Evolutionary conservation across 2,888 invertebrate genomes (phyloP).

Genomic region (Chorisops tibialis): DNA sequence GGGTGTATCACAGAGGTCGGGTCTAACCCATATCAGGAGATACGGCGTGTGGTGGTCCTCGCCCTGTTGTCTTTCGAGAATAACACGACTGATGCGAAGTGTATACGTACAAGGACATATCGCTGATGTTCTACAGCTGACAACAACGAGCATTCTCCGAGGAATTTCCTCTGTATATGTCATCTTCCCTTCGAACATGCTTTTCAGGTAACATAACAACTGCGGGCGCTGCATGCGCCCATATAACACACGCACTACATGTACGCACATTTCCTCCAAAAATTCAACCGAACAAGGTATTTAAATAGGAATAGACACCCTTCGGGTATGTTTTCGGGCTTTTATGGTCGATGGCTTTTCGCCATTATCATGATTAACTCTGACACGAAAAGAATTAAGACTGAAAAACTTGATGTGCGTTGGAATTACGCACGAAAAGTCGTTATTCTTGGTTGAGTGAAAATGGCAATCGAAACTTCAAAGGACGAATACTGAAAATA

Average conservation of each 20-base stretch:
- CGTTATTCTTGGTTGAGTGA: no score
- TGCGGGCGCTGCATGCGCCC: conserved; percentile 4
- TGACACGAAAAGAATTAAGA: no score
- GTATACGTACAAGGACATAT: no score
- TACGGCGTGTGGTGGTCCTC: no score
- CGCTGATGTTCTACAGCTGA: conserved; percentile 6
- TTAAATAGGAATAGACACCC: conserved; percentile 21
- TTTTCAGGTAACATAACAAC: conserved; percentile 20
- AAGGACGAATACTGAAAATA: no score
- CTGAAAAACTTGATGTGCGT: no score
- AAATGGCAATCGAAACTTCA: no score
- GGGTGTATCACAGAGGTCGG: background rate
- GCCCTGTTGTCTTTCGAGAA: no score
- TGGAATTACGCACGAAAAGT: no score
- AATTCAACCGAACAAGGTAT: conserved; percentile 19
- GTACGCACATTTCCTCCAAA: conserved; percentile 16
- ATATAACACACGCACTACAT: no score
- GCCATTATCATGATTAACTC: conserved; percentile 19
- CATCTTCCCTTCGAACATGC: conserved; percentile 16
- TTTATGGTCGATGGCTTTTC: conserved; percentile 22
- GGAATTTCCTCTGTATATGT: conserved; percentile 16
- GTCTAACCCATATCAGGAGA: no score
- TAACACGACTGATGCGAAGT: no score
- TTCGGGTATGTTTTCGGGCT: conserved; percentile 15
- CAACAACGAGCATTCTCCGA: conserved; percentile 19